phyloP scores from a whole-genome alignment of 2,888 invertebrate genomes.

The Drosophila mulleri region DNA sequence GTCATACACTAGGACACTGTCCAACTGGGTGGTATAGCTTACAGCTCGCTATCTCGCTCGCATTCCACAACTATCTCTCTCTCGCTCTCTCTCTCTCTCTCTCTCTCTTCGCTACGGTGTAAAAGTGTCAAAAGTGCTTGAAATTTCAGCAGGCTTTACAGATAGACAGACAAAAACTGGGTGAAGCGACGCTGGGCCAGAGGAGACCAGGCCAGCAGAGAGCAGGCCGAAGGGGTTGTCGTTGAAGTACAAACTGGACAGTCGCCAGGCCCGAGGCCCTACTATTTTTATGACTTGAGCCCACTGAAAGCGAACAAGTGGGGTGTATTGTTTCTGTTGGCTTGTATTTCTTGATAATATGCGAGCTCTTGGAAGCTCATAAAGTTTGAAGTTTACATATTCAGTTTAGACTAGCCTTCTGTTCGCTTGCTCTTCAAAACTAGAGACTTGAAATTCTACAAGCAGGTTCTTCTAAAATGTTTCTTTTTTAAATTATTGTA shows the following conservation, averaged over 20 bases:
- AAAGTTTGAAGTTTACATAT: neutral
- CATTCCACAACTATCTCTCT: neutral
- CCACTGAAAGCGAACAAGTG: neutral
- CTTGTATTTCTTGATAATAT: neutral
- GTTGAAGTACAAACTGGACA: conserved; percentile 61
- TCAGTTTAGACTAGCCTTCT: neutral
- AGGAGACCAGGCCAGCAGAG: neutral
- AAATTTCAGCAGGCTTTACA: conserved; percentile 76
- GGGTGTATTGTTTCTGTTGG: neutral
- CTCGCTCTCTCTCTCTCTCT: neutral
- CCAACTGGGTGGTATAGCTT: conserved; percentile 56
- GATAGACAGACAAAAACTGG: conserved; percentile 25
- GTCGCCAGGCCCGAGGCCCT: conserved; percentile 16
- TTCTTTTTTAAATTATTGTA: neutral
- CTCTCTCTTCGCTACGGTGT: conserved; percentile 8
- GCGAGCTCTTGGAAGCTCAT: too few relatives aligned
- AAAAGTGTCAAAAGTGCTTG: conserved; percentile 80
- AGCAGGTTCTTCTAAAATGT: neutral
- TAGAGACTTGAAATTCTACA: neutral
- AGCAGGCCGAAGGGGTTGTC: neutral
- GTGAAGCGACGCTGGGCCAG: conserved; percentile 11
- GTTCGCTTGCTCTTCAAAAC: too few relatives aligned
- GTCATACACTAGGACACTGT: conserved; percentile 34
- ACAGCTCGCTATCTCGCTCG: conserved; percentile 25
- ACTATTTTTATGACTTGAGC: conserved; percentile 2